phyloP scores from a whole-genome alignment of 64 coral and sea anemone genomes.

The Trachythela sp. region DNA sequence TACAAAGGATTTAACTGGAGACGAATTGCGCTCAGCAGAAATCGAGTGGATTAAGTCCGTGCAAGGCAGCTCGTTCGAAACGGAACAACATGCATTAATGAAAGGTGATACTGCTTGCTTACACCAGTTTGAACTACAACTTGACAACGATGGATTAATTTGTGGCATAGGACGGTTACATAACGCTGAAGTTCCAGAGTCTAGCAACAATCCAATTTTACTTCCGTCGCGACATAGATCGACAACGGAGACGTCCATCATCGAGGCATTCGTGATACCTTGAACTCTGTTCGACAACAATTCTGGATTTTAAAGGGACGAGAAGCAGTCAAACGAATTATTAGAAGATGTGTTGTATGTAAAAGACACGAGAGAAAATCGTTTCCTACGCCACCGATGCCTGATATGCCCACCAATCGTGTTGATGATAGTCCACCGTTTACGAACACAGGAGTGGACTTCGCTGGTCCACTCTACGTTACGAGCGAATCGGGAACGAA shows the following conservation, averaged over 20 bases:
- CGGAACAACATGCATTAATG: neutral
- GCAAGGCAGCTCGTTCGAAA: neutral
- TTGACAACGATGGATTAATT: neutral
- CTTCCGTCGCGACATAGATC: neutral
- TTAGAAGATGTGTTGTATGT: neutral
- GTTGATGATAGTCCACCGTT: neutral
- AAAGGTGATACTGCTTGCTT: neutral
- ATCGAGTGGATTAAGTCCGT: neutral
- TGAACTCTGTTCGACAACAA: neutral
- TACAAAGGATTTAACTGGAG: neutral
- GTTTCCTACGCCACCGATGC: neutral
- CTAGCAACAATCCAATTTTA: neutral
- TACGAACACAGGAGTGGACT: neutral
- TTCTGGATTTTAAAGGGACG: neutral
- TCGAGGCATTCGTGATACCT: neutral
- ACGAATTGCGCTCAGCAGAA: neutral
- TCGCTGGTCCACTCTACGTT: neutral
- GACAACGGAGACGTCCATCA: neutral
- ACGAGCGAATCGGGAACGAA: neutral
- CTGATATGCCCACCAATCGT: neutral
- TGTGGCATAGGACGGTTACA: neutral
- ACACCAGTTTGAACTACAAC: neutral
- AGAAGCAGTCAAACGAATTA: neutral
- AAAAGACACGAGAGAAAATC: neutral
- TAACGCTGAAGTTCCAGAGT: neutral